Conservation (phyloP, 2,797 vertebrate species). For the Oreochromis mossambicus region DNA sequence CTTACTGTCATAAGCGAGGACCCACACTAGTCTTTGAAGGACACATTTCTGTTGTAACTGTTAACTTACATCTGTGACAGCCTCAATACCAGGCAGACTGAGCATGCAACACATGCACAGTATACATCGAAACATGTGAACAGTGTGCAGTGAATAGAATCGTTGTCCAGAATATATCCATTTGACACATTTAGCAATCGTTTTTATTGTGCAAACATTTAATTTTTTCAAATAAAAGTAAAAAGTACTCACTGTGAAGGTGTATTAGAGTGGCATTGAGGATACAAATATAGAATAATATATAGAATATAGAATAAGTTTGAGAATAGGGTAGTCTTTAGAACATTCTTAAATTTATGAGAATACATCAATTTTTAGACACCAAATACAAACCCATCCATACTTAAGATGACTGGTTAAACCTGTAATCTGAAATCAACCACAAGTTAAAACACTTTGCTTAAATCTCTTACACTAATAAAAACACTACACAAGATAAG, state of each 20-base stretch:
- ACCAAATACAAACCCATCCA: not conserved
- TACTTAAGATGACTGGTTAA: not conserved
- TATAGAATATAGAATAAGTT: no score
- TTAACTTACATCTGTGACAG: not conserved
- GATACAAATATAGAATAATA: not conserved
- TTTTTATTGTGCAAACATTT: not conserved
- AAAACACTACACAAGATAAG: not conserved
- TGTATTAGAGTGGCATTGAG: not conserved
- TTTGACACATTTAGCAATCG: not conserved
- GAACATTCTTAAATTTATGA: not conserved
- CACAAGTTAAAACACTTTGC: not conserved
- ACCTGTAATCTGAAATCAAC: not conserved
- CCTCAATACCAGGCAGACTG: not conserved
- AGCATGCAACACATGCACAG: not conserved
- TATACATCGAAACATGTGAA: not conserved
- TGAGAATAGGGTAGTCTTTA: no score
- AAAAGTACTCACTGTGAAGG: not conserved
- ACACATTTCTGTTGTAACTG: not conserved
- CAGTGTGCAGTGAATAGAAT: not conserved
- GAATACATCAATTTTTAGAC: not conserved
- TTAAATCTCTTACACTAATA: not conserved
- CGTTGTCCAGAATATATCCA: not conserved
- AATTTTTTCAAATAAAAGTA: rapidly evolving
- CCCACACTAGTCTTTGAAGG: not conserved
- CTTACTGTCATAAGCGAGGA: not conserved